phyloP scores from a whole-genome alignment of 1,140 invertebrate genomes.

The Lineus longissimus region DNA sequence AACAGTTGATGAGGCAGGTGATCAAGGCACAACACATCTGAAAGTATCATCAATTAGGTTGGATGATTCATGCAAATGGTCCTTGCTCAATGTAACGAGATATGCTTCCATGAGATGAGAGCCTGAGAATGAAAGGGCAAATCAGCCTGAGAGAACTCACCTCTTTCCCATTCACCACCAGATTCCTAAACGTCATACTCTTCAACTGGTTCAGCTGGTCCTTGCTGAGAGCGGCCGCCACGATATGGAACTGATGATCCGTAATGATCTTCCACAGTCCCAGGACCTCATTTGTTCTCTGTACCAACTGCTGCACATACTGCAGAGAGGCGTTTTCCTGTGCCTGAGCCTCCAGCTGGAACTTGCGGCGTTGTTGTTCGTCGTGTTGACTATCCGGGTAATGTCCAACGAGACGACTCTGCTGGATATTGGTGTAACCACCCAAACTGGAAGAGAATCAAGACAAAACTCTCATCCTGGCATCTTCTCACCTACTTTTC shows the following conservation, averaged over 20 bases:
- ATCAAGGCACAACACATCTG: conserved; percentile 52
- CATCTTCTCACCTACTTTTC: no score
- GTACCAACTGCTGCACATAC: conserved; percentile 72
- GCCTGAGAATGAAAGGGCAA: no score
- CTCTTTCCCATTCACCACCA: conserved; percentile 79
- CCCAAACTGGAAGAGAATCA: neutral
- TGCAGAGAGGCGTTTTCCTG: conserved; percentile 69
- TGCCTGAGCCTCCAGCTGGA: conserved; percentile 47
- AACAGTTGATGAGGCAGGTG: conserved; percentile 60
- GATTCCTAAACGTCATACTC: conserved; percentile 69
- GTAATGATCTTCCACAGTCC: conserved; percentile 90
- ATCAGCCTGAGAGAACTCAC: conserved; percentile 55
- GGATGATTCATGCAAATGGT: neutral
- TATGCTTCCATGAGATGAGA: no score
- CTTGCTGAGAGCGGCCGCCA: conserved; percentile 62
- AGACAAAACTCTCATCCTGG: no score
- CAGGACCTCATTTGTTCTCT: conserved; percentile 81
- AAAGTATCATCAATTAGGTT: conserved; percentile 18
- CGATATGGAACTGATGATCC: conserved; percentile 86
- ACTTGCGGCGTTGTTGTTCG: neutral
- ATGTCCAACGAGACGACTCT: conserved; percentile 2
- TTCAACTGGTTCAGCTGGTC: conserved; percentile 62
- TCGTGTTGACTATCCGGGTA: neutral
- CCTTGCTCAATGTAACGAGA: conserved; percentile 9
- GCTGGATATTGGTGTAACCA: neutral